Conservation (phyloP, 2,797 vertebrate species). For the Siniperca undulata region DNA sequence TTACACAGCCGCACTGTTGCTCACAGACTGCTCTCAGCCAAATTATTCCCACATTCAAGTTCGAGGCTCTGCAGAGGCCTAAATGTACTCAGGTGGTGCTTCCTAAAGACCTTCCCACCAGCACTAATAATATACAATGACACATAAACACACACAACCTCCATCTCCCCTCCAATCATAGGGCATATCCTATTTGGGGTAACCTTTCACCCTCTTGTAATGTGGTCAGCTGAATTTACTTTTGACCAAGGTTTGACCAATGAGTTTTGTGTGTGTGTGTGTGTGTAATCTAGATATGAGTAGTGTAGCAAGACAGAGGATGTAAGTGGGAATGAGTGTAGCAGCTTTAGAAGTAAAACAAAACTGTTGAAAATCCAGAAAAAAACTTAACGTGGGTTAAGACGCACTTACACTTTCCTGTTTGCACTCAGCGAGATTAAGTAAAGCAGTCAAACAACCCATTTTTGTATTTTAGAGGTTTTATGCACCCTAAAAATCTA, state of each 20-base stretch:
- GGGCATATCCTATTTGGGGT: background rate
- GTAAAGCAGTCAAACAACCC: too few relatives aligned
- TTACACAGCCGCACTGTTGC: constrained; percentile 4
- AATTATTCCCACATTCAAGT: constrained; percentile 27
- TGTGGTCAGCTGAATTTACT: background rate
- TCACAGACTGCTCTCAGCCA: constrained; percentile 25
- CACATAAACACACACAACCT: background rate
- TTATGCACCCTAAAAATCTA: background rate
- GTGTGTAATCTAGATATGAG: too few relatives aligned
- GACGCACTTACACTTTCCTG: too few relatives aligned
- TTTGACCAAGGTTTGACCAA: background rate
- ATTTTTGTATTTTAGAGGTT: too few relatives aligned
- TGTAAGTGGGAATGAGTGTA: too few relatives aligned
- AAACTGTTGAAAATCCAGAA: too few relatives aligned
- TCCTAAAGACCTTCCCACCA: constrained; percentile 35
- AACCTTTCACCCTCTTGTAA: background rate
- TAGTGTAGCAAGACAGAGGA: too few relatives aligned
- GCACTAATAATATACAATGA: constrained; percentile 11
- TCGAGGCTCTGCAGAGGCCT: background rate
- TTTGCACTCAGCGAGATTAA: too few relatives aligned
- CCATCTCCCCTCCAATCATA: background rate
- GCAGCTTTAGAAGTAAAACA: too few relatives aligned
- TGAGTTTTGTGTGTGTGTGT: too few relatives aligned
- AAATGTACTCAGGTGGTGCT: constrained; percentile 41
- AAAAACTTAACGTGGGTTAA: too few relatives aligned